Evolutionary conservation across 1,140 invertebrate species (phyloP), one percentile per base, ranked within the genome.

Genomic region (Hesperophylax magnus): DNA sequence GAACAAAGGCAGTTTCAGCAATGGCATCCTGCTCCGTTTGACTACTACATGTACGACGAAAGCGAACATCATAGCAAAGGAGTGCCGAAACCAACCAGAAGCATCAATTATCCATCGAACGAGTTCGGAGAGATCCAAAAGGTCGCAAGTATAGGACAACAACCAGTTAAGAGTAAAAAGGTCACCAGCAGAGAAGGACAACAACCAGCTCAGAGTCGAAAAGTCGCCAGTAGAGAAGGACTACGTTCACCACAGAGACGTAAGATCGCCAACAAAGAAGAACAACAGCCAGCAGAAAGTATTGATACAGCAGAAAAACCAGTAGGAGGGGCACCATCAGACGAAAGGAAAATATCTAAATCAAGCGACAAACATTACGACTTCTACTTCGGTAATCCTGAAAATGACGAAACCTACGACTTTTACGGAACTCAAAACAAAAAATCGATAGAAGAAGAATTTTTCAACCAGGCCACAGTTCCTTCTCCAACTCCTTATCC

Each of bases 321-420:
- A 47, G 39, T 8, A 47, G 39, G 1, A 14, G 39, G 39, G 14
- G 39, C 39, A 47, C 9, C 39, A 53, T 20, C 67, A 11, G 60
- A 14, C 39, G 39, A 63, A 76, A 61, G 71, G 27, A 47, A 75
- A 54, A 52, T 24, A 27, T 34, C 39, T 0, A 69, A 71, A 24
- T 79, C 83, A 27, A 11, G 47, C 24, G 75, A 77, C 27, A 52
- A 63, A 11, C 52, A 81, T 8, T 67, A 82, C 20, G 80, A 84
- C 39, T 82, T 81, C 27, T 61, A 80, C 63, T 72, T 82, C 20
- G 84, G 81, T 3, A 80, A 80, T 77, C 67, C 82, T 4, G 82
- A 82, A 63, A 69, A 81, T 15, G 82, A 83, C 18, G 67, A 39
- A 11, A 65, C 53, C 4, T 83, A 84, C 72, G 82, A 82, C 53